These are phyloP conservation scores for Spisula solida DNA, from an alignment of 2,888 invertebrate genomes.

Conservation along the genomic window DNA sequence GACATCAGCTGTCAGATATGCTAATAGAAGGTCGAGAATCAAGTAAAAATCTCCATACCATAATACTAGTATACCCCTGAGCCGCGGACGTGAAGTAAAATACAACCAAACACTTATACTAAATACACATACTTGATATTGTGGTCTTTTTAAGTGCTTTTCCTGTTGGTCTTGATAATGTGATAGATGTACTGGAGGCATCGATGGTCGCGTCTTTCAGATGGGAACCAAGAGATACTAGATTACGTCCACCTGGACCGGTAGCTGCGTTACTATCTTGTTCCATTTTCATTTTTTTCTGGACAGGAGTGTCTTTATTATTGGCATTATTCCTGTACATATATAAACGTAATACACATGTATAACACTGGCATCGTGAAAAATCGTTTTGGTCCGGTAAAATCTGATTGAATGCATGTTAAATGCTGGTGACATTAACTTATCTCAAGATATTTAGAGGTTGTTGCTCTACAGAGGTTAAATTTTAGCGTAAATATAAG, in stretches of 20 bases:
- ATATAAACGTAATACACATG: not conserved
- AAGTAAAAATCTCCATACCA: too few species aligned
- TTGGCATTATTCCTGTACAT: conserved; percentile 46
- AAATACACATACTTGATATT: conserved; percentile 60
- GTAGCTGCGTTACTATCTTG: not conserved
- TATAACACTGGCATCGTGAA: too few species aligned
- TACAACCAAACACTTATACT: too few species aligned
- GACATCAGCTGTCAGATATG: too few species aligned
- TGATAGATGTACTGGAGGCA: conserved; percentile 64
- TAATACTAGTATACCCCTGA: too few species aligned
- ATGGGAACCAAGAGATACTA: conserved; percentile 55
- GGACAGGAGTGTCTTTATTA: conserved; percentile 35
- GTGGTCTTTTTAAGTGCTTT: conserved; percentile 71
- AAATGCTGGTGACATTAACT: not conserved
- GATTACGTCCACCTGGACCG: conserved; percentile 38
- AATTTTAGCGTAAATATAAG: too few species aligned
- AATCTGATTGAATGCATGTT: not conserved
- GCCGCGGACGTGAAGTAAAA: too few species aligned
- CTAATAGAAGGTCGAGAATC: too few species aligned
- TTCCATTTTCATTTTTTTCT: conserved; percentile 49
- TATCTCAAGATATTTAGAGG: too few species aligned
- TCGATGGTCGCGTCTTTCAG: conserved; percentile 52
- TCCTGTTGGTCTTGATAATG: conserved; percentile 64
- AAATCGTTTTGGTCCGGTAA: too few species aligned
- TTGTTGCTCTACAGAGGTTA: too few species aligned